Percentiles rank a stretch among this genome's conserved stretches.
These are phyloP conservation scores for Netelia melanura DNA, from an alignment of 2,888 invertebrate genomes.

Conservation along the genomic window DNA sequence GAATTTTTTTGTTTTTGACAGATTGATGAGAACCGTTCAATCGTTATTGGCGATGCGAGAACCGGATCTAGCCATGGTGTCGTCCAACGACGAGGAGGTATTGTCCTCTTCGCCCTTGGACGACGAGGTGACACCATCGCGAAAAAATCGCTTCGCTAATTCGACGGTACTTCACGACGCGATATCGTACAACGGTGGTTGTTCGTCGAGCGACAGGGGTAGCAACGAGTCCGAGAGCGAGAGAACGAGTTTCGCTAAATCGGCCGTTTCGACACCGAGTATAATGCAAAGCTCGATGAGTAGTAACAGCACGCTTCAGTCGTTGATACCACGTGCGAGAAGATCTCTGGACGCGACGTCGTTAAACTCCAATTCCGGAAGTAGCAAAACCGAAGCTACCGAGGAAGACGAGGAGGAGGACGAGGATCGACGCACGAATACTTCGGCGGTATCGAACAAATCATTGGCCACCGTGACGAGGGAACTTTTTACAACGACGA, in stretches of 20 bases:
- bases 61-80: conserved; percentile 86
- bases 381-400: conserved; percentile 76
- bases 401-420: conserved; percentile 77
- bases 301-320: conserved; percentile 66
- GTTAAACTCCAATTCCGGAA: conserved; percentile 76
- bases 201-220: conserved; percentile 72
- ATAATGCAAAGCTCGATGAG: conserved; percentile 54
- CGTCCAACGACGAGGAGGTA: conserved; percentile 64
- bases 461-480: conserved; percentile 10
- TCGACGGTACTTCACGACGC: conserved; percentile 72
- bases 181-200: conserved; percentile 65
- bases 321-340: conserved; percentile 76
- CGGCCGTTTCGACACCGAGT: conserved; percentile 24
- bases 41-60: conserved; percentile 88
- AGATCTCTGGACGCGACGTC: conserved; percentile 81
- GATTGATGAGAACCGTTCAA: conserved; percentile 88
- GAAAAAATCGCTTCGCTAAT: conserved; percentile 72
- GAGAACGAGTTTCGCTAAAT: conserved; percentile 70
- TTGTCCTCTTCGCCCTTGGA: conserved; percentile 47
- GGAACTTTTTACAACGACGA: conserved; percentile 17
- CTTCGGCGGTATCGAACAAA: conserved; percentile 20
- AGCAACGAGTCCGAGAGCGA: conserved; percentile 73
- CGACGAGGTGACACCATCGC: conserved; percentile 62
- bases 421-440: conserved; percentile 34
- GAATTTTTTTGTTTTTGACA: conserved; percentile 61